phyloP scores from a whole-genome alignment of 1,140 invertebrate genomes.

The Hydropsyche tenuis region DNA sequence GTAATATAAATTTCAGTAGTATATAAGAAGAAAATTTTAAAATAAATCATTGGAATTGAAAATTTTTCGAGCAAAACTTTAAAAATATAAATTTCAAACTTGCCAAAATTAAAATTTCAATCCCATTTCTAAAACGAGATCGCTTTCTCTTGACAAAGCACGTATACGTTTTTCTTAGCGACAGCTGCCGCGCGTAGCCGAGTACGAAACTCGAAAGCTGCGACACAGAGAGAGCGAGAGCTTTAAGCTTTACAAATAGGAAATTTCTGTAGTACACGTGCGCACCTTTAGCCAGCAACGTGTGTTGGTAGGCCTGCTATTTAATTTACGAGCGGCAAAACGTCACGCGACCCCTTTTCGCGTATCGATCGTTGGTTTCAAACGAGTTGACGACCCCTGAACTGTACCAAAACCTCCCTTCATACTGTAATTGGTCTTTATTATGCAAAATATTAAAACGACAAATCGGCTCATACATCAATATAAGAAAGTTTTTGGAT shows the following conservation, averaged over 20 bases:
- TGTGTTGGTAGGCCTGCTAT: conserved; percentile 12
- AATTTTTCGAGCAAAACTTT: too few relatives aligned
- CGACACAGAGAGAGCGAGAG: background rate
- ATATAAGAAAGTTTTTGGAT: too few relatives aligned
- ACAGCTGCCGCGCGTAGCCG: background rate
- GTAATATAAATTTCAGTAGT: too few relatives aligned
- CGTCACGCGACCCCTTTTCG: conserved; percentile 20
- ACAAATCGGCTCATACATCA: too few relatives aligned
- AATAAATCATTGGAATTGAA: too few relatives aligned
- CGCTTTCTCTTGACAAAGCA: background rate
- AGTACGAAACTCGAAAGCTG: conserved; percentile 4
- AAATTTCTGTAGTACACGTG: conserved; percentile 7
- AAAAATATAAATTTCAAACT: too few relatives aligned
- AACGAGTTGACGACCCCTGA: conserved; percentile 2
- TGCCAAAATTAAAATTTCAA: too few relatives aligned
- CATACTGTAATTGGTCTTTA: too few relatives aligned
- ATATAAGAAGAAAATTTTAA: too few relatives aligned
- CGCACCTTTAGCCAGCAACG: background rate
- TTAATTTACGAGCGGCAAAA: conserved; percentile 31
- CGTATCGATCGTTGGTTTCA: background rate
- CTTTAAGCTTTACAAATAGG: conserved; percentile 20
- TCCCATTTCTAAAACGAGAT: too few relatives aligned
- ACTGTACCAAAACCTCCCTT: background rate
- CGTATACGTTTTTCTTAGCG: background rate
- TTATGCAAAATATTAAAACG: too few relatives aligned